Evolutionary conservation across 2,113 vertebrate species (phyloP).

Genomic region (Calonectris borealis): DNA sequence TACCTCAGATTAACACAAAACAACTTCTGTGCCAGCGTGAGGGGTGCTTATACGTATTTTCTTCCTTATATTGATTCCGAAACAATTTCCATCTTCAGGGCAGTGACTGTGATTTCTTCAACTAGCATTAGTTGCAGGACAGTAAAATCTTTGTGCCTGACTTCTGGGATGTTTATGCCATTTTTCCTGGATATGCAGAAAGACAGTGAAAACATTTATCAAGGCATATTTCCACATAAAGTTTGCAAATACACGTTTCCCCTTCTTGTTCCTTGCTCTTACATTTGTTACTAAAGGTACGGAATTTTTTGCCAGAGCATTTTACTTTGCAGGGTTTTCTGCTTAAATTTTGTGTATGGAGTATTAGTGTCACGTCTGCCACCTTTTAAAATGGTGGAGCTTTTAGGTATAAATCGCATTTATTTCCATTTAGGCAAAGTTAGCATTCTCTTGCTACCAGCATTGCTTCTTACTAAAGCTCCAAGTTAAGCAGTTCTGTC

Average conservation of each 20-base stretch:
- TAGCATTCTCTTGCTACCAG: not conserved
- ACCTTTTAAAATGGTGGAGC: not conserved
- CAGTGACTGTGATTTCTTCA: not conserved
- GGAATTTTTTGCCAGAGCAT: too few species aligned
- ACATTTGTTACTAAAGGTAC: not conserved
- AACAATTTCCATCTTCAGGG: not conserved
- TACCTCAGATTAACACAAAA: not conserved
- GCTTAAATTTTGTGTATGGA: not conserved
- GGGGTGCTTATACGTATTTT: not conserved
- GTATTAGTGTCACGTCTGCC: not conserved
- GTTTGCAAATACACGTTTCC: accelerated
- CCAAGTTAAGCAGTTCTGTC: not conserved
- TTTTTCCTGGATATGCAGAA: not conserved
- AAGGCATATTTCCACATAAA: not conserved
- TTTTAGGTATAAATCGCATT: not conserved
- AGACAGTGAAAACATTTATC: not conserved
- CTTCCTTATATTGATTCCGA: not conserved
- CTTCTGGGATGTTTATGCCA: not conserved
- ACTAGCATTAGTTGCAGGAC: not conserved
- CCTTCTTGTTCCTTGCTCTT: not conserved
- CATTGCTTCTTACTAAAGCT: not conserved
- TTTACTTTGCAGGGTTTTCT: not conserved
- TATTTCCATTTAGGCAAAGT: not conserved
- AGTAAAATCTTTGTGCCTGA: not conserved
- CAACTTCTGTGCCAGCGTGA: not conserved